Evolutionary conservation across 2,888 invertebrate species (phyloP).

Genomic region (Torymus auratus): DNA sequence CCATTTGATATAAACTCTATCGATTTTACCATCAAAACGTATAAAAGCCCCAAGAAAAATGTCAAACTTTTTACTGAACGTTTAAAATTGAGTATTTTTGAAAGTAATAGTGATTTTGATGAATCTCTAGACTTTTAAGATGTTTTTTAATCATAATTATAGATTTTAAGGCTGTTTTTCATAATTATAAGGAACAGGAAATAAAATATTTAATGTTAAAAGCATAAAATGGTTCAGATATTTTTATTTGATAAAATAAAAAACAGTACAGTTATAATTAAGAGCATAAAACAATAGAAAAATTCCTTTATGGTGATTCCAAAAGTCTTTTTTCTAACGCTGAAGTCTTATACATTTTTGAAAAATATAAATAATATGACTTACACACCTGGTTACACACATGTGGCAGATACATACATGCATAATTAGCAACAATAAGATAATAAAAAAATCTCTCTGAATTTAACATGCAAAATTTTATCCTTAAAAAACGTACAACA

Average conservation of each 20-base stretch:
- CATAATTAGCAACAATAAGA: constrained; percentile 20
- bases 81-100: constrained; percentile 51
- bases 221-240: constrained; percentile 29
- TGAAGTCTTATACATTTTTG: constrained; percentile 42
- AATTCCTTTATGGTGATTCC: constrained; percentile 32
- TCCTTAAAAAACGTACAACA: background rate
- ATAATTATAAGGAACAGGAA: constrained; percentile 2
- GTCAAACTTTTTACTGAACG: background rate
- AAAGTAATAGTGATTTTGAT: constrained; percentile 61
- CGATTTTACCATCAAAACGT: constrained; percentile 35
- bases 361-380: constrained; percentile 54
- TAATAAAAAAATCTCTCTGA: constrained; percentile 49
- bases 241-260: constrained; percentile 55
- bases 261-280: constrained; percentile 36
- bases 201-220: constrained; percentile 28
- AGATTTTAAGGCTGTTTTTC: background rate
- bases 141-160: background rate
- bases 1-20: constrained; percentile 24
- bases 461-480: background rate
- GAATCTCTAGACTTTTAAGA: constrained; percentile 61
- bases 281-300: constrained; percentile 37
- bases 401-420: constrained; percentile 46
- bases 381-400: constrained; percentile 40
- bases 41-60: background rate
- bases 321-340: constrained; percentile 35